Percentiles rank a stretch among this genome's conserved stretches.
Evolutionary conservation across 2,113 vertebrate genomes (phyloP).

Genomic region (Pelvicachromis taeniatus): DNA sequence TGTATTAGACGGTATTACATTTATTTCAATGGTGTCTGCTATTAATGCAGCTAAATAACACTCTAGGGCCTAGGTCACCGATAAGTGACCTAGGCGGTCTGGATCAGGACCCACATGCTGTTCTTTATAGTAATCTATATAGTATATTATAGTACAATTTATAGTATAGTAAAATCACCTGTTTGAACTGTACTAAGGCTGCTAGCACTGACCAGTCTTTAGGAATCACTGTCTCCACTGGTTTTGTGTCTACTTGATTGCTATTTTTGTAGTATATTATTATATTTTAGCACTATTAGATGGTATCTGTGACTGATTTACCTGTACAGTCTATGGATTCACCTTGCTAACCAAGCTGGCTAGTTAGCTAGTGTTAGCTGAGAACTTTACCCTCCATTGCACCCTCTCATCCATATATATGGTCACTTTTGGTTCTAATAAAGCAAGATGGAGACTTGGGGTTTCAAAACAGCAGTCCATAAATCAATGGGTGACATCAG

Average conservation of each 20-base stretch:
- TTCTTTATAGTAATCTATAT: not conserved
- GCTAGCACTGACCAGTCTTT: not conserved
- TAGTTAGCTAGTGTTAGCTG: not conserved
- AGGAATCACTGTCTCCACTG: not conserved
- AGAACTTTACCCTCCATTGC: not conserved
- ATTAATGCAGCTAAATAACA: not conserved
- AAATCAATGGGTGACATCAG: not conserved
- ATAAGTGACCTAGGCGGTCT: not conserved
- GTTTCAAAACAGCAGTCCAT: accelerated
- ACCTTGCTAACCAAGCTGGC: not conserved
- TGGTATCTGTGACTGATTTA: accelerated
- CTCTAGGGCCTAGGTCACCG: not conserved
- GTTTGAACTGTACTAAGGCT: not conserved
- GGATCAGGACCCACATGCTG: not conserved
- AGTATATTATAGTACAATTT: not conserved
- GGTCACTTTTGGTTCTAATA: not conserved
- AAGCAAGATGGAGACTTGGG: not conserved
- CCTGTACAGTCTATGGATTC: not conserved
- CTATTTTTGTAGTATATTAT: not conserved
- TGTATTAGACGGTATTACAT: not conserved
- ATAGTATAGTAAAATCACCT: not conserved
- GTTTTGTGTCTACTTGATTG: not conserved
- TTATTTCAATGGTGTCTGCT: not conserved
- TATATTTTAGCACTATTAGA: not conserved
- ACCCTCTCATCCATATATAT: not conserved